phyloP scores from a whole-genome alignment of 92 coral and sea anemone species.

The Diadumene lineata region DNA sequence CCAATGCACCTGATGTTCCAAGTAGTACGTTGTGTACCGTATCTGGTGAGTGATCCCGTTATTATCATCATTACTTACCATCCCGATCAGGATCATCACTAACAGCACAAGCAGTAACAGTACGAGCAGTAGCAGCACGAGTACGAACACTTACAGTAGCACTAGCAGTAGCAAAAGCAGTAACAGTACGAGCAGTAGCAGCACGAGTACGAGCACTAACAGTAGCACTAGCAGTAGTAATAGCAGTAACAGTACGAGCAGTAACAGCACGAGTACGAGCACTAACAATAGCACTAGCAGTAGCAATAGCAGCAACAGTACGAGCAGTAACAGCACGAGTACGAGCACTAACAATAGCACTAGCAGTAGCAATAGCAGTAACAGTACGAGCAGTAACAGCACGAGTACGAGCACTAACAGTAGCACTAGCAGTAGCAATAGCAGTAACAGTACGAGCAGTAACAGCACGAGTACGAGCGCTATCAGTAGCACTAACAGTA shows the following conservation, averaged over 20 bases:
- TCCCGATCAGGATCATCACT: not conserved
- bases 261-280: too few relatives aligned
- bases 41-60: not conserved
- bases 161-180: not conserved
- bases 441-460: too few relatives aligned
- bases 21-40: not conserved
- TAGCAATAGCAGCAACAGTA: not conserved
- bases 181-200: not conserved
- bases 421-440: not conserved
- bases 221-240: not conserved
- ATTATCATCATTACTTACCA: not conserved
- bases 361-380: too few relatives aligned
- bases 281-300: not conserved
- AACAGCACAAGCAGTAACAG: not conserved
- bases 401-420: not conserved
- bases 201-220: not conserved
- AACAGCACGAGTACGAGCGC: too few relatives aligned
- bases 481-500: not conserved
- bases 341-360: not conserved
- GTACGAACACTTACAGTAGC: not conserved
- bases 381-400: too few relatives aligned
- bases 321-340: not conserved
- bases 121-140: not conserved
- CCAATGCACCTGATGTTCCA: not conserved
- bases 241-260: too few relatives aligned